Conservation (phyloP, 2,888 invertebrate species). For the Zhuqinia jingwanae region DNA sequence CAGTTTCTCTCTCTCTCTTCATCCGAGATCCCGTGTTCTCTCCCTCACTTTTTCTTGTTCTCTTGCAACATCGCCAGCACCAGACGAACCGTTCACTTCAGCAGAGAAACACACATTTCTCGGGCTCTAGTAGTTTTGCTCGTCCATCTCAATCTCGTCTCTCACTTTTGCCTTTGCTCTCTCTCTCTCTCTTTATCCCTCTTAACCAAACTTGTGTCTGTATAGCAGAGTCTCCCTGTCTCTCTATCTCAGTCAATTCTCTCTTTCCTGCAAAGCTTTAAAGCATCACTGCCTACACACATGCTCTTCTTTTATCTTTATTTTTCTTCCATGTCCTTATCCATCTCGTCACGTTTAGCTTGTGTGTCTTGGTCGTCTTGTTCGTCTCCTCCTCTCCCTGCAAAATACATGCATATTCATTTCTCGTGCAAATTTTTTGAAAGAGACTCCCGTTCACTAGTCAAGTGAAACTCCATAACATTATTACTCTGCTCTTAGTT, state of each 20-base stretch:
- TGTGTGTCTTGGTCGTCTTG: not conserved
- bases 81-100: conserved; percentile 28
- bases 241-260: not conserved
- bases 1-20: conserved; percentile 19
- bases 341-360: not conserved
- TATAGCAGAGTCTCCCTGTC: not conserved
- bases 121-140: conserved; percentile 21
- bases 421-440: conserved; percentile 1
- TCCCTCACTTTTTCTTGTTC: not conserved
- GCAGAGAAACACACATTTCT: conserved; percentile 17
- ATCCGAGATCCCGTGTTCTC: not conserved
- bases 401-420: too few species aligned
- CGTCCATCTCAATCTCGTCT: conserved; percentile 34
- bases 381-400: not conserved
- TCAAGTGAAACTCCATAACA: not conserved
- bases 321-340: not conserved
- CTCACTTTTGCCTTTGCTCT: conserved; percentile 7
- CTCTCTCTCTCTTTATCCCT: not conserved
- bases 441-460: too few species aligned
- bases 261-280: not conserved
- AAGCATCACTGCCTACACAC: not conserved
- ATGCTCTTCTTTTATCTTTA: not conserved
- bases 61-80: not conserved
- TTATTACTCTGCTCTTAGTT: not conserved
- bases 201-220: conserved; percentile 19